Conservation (phyloP, 2,113 vertebrate species). For the Tretioscincus oriximinensis region DNA sequence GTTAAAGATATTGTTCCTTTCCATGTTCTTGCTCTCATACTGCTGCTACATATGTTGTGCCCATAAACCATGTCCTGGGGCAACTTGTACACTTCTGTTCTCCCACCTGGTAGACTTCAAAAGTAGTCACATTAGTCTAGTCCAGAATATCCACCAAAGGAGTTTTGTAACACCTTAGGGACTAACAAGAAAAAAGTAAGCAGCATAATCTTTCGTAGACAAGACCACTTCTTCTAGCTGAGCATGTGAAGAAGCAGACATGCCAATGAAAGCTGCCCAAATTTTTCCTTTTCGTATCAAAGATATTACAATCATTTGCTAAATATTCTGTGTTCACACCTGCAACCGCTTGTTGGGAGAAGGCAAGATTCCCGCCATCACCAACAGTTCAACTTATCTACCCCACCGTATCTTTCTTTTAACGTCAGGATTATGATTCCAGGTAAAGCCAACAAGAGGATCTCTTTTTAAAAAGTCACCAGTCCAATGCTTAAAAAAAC, state of each 20-base stretch:
- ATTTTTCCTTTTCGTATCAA: too few species aligned
- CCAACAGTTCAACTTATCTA: neutral
- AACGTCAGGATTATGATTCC: neutral
- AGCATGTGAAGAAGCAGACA: too few species aligned
- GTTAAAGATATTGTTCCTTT: neutral
- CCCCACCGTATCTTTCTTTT: neutral
- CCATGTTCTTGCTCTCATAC: neutral
- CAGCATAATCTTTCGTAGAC: too few species aligned
- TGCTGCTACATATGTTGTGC: neutral
- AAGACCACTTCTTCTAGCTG: too few species aligned
- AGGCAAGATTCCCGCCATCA: neutral
- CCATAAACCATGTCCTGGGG: neutral
- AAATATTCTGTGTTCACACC: neutral
- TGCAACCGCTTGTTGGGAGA: neutral
- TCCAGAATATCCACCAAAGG: too few species aligned
- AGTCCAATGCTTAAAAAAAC: neutral
- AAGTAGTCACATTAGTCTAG: too few species aligned
- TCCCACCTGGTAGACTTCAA: neutral
- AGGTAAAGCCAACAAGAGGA: neutral
- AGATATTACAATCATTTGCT: too few species aligned
- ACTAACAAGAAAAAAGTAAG: too few species aligned
- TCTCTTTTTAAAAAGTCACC: neutral
- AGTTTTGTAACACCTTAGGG: too few species aligned
- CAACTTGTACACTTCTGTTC: neutral
- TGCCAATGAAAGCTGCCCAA: too few species aligned